Base-by-base conservation (phyloP, 2,113 vertebrate species). In the Hydrolagus affinis region DNA sequence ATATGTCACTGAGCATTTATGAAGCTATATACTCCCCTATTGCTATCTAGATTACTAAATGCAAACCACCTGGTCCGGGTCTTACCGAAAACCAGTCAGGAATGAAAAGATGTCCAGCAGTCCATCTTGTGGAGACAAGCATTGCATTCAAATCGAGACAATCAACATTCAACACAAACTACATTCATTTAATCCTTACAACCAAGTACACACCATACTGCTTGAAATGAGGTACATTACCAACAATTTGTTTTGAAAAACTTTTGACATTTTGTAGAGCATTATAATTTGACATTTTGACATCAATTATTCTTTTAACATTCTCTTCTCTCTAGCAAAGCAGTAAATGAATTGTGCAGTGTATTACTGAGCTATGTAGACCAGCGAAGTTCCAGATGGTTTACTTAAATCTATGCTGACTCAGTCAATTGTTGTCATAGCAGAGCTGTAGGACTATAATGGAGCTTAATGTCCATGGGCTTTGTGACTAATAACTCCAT, bases 1-100 rank as follows among this genome's bases (percentile, higher is more conserved):
- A 86, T 60, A 86, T 76, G 80, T 87, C 74, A 86, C 86, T 70
- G 86, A 90, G 86, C 78, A 78, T 68, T 77, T 69, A 30, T 30
- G 4, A 87, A 86, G 57, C 0, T 10, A 14, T 0, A 70, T 9
- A 0, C 1, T 87, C 72, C 19, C 56, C 71, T 80, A 60, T 59
- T 0, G 15, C n/a, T 23, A 83, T 23, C 78, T 23, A 17, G 28
- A 60, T n/a, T 14, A n/a, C 28, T 68, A 70, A 3, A 85, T 25
- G 2, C 86, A 44, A 73, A 19, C 21, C 19, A 7, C 69, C 69
- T 3, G 21, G 30, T 68, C 7, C 15, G 85, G 75, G 0, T 73
- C 14, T 66, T 78, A 10, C 21, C 70, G 15, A 2, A 23, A 59
- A 62, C 12, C n/a, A 3, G 2, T 56, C 17, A 83, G 1, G 60